Evolutionary conservation across 2,113 vertebrate species (phyloP), one percentile per base, ranked within the genome.

Genomic region (Pungitius pungitius): DNA sequence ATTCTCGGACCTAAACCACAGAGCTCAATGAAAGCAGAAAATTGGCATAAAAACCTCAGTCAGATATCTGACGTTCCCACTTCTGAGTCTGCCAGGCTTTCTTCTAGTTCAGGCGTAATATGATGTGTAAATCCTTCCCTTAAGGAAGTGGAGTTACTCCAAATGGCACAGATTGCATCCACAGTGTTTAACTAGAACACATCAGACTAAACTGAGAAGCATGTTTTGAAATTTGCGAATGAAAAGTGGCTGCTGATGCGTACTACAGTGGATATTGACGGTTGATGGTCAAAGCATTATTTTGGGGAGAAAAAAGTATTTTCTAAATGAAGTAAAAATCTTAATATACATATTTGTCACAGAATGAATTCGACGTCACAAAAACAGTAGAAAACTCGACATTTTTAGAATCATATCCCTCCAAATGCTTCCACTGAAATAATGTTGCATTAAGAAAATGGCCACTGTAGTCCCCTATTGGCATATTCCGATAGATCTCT

Each of bases 141-240:
- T 37, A 90, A 91, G 83, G 94, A 94, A 89, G 91, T 81, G 76
- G 77, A 85, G 79, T 82, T 69, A 71, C 80, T 85, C 83, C 88
- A 47, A 75, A 88, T 62, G 60, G 61, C 24, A 39, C 42, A 62
- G 73, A 82, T 70, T 77, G 51, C 15, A 61, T 73, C 79, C 69
- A 52, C 49, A 60, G 39, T 79, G 73, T 81, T 72, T 72, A 70
- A 83, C 9, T 26, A 59, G 60, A 59, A 45, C 68, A 43, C 4
- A 10, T 69, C 66, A 78, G 52, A 51, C 62, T 26, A 26, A 61
- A 83, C 52, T 75, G 63, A 63, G 51, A 77, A 30, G 59, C 56
- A 56, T 60, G 52, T 80, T 85, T 78, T 77, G 80, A 75, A 75
- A 26, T 70, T 65, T 81, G 30, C 2, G 30, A 67, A 47, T 39